Conservation (phyloP, 1,140 invertebrate genomes). For the Caenorhabditis latens region DNA sequence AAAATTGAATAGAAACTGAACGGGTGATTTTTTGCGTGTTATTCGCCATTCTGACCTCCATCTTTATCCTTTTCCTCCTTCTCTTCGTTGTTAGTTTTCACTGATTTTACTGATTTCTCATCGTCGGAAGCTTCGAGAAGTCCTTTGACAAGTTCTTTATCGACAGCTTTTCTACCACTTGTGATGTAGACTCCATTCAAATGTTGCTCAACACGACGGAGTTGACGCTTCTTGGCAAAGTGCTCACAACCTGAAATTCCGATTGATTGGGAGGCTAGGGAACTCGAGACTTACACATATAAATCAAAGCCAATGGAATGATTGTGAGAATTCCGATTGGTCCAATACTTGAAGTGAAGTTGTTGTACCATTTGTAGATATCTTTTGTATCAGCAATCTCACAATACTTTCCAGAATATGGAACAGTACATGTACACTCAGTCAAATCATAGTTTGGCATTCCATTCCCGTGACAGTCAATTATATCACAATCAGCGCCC, state of each 20-base stretch:
- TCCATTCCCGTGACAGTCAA: constrained; percentile 61
- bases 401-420: constrained; percentile 59
- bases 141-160: constrained; percentile 20
- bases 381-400: constrained; percentile 49
- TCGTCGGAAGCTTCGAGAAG: constrained; percentile 34
- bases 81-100: not conserved
- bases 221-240: constrained; percentile 55
- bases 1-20: constrained; percentile 29
- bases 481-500: constrained; percentile 55
- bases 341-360: constrained; percentile 51
- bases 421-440: constrained; percentile 35
- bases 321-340: constrained; percentile 55
- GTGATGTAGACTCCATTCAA: constrained; percentile 46
- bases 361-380: constrained; percentile 60
- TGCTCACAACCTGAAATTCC: constrained; percentile 59
- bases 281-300: constrained; percentile 32
- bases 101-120: constrained; percentile 27
- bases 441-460: constrained; percentile 57
- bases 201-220: constrained; percentile 57
- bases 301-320: constrained; percentile 57
- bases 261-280: not conserved
- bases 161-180: not conserved
- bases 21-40: not conserved
- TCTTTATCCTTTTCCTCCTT: constrained; percentile 46
- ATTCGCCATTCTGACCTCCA: constrained; percentile 45